These are phyloP conservation scores for Enhydra lutris DNA, from an alignment of 2,113 vertebrate species.

Conservation along the genomic window DNA sequence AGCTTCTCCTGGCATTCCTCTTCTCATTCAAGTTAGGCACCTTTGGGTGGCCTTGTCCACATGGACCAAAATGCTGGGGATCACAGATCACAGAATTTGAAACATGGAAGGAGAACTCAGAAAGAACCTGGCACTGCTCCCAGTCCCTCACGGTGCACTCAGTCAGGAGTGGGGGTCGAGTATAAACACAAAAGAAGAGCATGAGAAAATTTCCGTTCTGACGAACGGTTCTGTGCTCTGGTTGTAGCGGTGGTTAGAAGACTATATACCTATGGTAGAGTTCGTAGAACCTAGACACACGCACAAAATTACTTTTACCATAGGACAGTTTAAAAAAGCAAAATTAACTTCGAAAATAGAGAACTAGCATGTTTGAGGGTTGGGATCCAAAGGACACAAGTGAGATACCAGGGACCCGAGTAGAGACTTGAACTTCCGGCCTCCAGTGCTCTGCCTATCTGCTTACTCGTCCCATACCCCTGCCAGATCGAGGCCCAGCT, in stretches of 20 bases:
- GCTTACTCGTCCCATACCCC: neutral
- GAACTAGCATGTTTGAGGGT: too few relatives aligned
- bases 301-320: too few relatives aligned
- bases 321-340: too few relatives aligned
- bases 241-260: too few relatives aligned
- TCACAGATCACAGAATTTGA: neutral
- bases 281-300: too few relatives aligned
- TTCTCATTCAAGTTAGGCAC: neutral
- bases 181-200: neutral
- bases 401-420: neutral
- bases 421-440: neutral
- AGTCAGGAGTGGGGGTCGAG: neutral
- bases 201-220: neutral
- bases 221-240: too few relatives aligned
- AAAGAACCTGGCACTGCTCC: neutral
- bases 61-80: neutral
- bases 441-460: neutral
- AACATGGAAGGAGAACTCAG: neutral
- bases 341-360: too few relatives aligned
- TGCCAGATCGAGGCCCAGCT: neutral
- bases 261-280: too few relatives aligned
- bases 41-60: neutral
- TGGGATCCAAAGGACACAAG: neutral
- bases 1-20: neutral
- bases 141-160: neutral